These are phyloP conservation scores for Gymnocypris eckloni DNA, from an alignment of 2,797 vertebrate species.

Conservation along the genomic window DNA sequence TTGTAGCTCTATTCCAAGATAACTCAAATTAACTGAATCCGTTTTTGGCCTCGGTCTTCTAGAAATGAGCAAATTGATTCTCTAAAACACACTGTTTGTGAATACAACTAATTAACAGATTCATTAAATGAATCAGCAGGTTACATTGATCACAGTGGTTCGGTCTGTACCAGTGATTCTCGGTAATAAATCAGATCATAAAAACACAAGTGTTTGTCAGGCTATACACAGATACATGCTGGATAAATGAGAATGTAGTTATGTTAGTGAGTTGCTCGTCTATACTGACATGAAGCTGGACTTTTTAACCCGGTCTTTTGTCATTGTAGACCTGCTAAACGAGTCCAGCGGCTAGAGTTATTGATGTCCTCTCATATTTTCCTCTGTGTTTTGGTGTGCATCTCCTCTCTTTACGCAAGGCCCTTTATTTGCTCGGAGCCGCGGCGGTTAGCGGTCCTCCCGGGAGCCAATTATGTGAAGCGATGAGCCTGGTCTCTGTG, in stretches of 20 bases:
- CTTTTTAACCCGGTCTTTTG: not conserved
- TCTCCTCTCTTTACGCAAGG: constrained; percentile 63
- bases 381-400: constrained; percentile 29
- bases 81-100: not conserved
- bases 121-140: not conserved
- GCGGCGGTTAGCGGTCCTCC: constrained; percentile 67
- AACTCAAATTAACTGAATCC: not conserved
- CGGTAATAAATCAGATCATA: not conserved
- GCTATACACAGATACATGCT: not conserved
- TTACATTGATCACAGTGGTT: not conserved
- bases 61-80: not conserved
- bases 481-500: constrained; percentile 38
- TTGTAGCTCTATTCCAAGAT: too few species aligned
- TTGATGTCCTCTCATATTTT: constrained; percentile 15
- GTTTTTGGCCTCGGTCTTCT: not conserved
- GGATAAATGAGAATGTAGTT: not conserved
- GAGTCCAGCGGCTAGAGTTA: constrained; percentile 4
- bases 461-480: constrained; percentile 74
- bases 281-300: not conserved
- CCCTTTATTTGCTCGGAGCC: constrained; percentile 71
- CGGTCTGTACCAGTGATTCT: not conserved
- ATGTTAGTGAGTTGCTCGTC: not conserved
- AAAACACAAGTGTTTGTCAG: not conserved
- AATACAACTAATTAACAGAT: not conserved
- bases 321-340: constrained; percentile 1